Base-by-base conservation (phyloP, 2,888 invertebrate genomes). In the Thymelicus acteon region DNA sequence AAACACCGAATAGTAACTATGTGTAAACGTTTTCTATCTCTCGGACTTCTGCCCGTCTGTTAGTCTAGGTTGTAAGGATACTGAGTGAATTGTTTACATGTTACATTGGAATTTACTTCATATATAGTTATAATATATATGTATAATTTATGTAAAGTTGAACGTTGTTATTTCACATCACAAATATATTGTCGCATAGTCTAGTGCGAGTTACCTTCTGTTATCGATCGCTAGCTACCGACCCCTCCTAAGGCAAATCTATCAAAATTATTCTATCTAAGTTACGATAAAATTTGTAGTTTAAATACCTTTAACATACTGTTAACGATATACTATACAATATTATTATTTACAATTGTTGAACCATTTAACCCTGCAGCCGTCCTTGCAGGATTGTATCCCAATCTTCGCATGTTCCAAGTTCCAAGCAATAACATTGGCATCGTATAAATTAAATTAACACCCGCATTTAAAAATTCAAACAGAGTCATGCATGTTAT, bases 21-120 rank as follows among this genome's bases (percentile, higher is more conserved):
- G 84, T 85, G 85, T 83, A 82, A 68, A 86, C 82, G 87, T 89
- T 89, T 89, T 85, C 83, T 83, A 81, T 84, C 81, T 88, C 84
- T 87, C 82, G 84, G 86, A 86, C 86, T 84, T 85, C 84, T 84
- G 84, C 85, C 86, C 86, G 79, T 89, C 86, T 89, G 85, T 88
- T 89, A 90, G 90, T 83, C 85, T 90, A 89, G 86, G 84, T 79
- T 81, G 78, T 79, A 79, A 80, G 82, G 77, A 82, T 71, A 65
- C 71, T 75, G 67, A 72, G 84, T 86, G 83, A 85, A 85, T 85
- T 85, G 85, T 89, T 90, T 86, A 83, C 82, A 85, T 82, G 81
- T 84, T 81, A 84, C 80, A 75, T 70, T 74, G 74, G 73, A 77
- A 77, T 76, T 85, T 83, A 82, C 85, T 85, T 85, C 83, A 78